Evolutionary conservation across 2,797 vertebrate genomes (phyloP).

Genomic region (Hafferia zeledoni): DNA sequence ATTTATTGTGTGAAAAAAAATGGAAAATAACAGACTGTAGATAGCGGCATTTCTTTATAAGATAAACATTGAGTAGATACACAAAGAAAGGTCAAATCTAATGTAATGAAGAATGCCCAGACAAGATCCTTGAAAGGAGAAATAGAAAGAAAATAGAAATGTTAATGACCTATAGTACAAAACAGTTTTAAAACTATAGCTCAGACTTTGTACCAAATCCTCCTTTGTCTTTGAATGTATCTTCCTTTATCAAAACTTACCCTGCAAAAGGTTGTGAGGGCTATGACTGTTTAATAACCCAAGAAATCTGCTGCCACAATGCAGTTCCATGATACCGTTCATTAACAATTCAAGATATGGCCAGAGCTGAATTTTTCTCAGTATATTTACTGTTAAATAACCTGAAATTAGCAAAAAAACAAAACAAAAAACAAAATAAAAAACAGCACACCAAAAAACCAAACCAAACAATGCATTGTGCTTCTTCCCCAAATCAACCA

Average conservation of each 20-base stretch:
- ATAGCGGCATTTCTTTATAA: not conserved
- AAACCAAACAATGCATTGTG: not conserved
- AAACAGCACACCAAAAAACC: no score
- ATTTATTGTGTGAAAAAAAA: not conserved
- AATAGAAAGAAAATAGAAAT: not conserved
- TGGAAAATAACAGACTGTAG: not conserved
- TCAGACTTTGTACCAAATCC: not conserved
- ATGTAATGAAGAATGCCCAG: not conserved
- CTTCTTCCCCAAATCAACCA: not conserved
- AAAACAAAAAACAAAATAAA: not conserved
- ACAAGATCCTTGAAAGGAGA: not conserved
- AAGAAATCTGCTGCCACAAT: not conserved
- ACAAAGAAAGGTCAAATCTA: not conserved
- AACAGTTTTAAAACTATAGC: not conserved
- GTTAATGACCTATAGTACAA: not conserved
- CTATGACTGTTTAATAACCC: not conserved
- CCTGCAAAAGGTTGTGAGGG: not conserved
- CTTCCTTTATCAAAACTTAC: not conserved
- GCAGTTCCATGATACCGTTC: not conserved
- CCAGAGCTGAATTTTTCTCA: not conserved
- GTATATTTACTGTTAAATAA: not conserved
- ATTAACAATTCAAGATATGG: not conserved
- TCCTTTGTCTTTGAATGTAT: not conserved
- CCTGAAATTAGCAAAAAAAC: not conserved
- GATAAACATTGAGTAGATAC: not conserved